Base-by-base conservation (phyloP, 2,113 vertebrate genomes). In the Lanius collurio region DNA sequence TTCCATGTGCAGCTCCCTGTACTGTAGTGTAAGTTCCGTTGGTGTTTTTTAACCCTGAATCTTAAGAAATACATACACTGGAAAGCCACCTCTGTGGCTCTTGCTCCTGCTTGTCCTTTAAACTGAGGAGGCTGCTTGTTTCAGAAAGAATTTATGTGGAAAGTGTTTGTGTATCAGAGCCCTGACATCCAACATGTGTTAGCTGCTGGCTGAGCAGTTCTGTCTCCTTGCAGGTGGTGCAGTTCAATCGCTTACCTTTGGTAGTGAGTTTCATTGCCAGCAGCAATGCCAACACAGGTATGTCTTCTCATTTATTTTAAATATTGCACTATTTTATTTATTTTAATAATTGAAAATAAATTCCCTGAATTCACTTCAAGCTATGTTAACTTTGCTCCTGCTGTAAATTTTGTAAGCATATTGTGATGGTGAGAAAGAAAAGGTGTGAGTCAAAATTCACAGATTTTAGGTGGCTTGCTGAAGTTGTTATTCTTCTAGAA, bases 181-280 rank as follows among this genome's bases (percentile, higher is more conserved):
- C 49, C 24, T 70, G 50, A 11, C 8, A 11, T 37, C 27, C 50
- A 30, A 0, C 1, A 0, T 1, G 3, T 23, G 8, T 50, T 42
- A 26, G 23, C 44, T 85, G 62, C 74, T 71, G 53, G 21, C 52
- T 94, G 59, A 94, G 56, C 6, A 0, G 39, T 47, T 20, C n/a
- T 74, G 35, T 87, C 24, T 91, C 64, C 78, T 59, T 96, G 81
- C 89, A 97, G 80, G 85, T 96, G 47, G 94, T 99, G 94, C 99
- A 99, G 84, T 99, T 99, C 95, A 99, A 99, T 92, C 98, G 99
- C 35, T 97, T 99, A 63, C 99, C 99, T 44, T 97, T 99, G 98
- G 99, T 99, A 70, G 99, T 99, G 90, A 99, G 99, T 91, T 99
- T 99, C 96, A 99, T 99, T 78, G 99, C 99, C 39, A 99, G 99